These are phyloP conservation scores for Danio tinwini DNA, from an alignment of 2,797 vertebrate genomes.

Conservation along the genomic window DNA sequence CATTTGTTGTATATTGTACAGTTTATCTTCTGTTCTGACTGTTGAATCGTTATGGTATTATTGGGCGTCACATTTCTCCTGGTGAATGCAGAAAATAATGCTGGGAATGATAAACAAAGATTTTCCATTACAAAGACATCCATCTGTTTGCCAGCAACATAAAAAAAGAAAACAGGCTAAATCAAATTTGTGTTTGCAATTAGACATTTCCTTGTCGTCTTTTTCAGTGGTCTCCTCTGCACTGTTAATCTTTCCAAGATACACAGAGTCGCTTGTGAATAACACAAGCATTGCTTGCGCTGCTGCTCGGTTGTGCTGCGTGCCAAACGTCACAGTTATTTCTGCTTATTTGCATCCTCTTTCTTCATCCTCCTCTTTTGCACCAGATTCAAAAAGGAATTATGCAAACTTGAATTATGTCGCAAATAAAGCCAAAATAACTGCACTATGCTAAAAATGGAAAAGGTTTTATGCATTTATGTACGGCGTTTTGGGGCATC, in stretches of 20 bases:
- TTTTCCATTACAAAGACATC: constrained; percentile 7
- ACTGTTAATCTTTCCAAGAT: not conserved
- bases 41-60: constrained; percentile 21
- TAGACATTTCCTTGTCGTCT: not conserved
- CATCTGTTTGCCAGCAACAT: constrained; percentile 3
- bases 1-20: not conserved
- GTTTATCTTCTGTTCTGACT: constrained; percentile 1
- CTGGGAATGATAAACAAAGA: constrained; percentile 25
- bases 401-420: no score
- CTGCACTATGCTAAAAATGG: no score
- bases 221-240: constrained; percentile 11
- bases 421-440: no score
- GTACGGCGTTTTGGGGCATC: no score
- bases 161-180: constrained; percentile 1
- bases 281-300: not conserved
- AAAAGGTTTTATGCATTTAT: no score
- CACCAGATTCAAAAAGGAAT: no score
- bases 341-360: no score
- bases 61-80: constrained; percentile 27
- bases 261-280: not conserved
- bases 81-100: not conserved
- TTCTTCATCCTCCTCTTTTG: no score
- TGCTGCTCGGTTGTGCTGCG: not conserved
- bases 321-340: not conserved
- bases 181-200: constrained; percentile 12